These are phyloP conservation scores for Vanessa atalanta DNA, from an alignment of 1,140 invertebrate species.

Conservation along the genomic window DNA sequence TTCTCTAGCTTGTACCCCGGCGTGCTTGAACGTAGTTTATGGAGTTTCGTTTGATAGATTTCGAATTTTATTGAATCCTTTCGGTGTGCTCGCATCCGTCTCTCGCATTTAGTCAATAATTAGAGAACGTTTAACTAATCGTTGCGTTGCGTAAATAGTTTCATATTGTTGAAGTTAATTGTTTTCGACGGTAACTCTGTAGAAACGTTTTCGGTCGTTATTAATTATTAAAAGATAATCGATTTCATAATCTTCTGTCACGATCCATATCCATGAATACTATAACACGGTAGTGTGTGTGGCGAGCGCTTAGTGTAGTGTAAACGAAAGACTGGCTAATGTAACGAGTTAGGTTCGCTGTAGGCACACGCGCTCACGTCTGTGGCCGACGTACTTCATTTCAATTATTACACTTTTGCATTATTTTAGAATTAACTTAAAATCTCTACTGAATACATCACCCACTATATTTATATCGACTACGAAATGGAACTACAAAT, in stretches of 20 bases:
- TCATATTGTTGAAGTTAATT: constrained; percentile 2
- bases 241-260: constrained; percentile 10
- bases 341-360: constrained; percentile 44
- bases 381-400: not conserved
- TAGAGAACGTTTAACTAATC: not conserved
- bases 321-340: constrained; percentile 78
- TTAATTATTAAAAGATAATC: constrained; percentile 1
- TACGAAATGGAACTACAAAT: no score
- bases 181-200: not conserved
- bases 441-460: no score
- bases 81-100: not conserved
- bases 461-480: no score
- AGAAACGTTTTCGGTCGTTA: not conserved
- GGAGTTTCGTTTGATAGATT: not conserved
- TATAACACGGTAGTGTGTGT: constrained; percentile 2
- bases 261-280: constrained; percentile 24
- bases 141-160: constrained; percentile 2
- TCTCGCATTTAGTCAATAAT: constrained; percentile 1
- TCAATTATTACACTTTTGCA: not conserved
- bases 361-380: constrained; percentile 16
- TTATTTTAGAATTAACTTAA: no score
- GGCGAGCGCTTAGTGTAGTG: constrained; percentile 60
- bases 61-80: not conserved
- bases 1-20: constrained; percentile 6
- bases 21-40: not conserved